phyloP scores from a whole-genome alignment of 2,797 vertebrate species.

The Pseudomugil gertrudae region DNA sequence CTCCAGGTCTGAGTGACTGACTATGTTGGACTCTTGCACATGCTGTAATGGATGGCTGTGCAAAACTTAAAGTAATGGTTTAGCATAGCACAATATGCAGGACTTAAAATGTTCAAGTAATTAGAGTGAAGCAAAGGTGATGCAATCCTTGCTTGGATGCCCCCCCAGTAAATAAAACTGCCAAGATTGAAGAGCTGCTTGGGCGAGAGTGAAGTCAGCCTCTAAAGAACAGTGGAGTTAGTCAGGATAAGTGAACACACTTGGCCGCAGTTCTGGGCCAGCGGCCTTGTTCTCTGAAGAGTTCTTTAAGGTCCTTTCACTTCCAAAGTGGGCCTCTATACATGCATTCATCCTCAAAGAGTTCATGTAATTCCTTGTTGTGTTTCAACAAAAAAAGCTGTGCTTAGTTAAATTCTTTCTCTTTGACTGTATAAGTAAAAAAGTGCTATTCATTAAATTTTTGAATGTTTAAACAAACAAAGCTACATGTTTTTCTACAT shows the following conservation, averaged over 20 bases:
- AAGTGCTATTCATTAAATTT: background rate
- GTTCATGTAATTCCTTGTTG: conserved; percentile 30
- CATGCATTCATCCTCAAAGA: conserved; percentile 35
- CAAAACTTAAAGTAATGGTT: conserved; percentile 33
- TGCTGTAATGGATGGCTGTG: conserved; percentile 29
- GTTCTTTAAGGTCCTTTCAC: conserved; percentile 52
- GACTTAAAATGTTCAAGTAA: conserved; percentile 55
- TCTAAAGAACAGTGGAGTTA: conserved; percentile 69
- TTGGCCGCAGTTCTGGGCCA: conserved; percentile 56
- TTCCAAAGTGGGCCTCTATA: conserved; percentile 29
- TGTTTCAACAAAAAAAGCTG: conserved; percentile 25
- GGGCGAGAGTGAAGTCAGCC: conserved; percentile 62
- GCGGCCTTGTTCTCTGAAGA: conserved; percentile 55
- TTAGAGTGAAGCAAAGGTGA: conserved; percentile 70
- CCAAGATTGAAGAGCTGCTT: conserved; percentile 58
- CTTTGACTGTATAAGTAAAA: conserved; percentile 6
- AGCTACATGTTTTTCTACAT: background rate
- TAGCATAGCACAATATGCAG: conserved; percentile 46
- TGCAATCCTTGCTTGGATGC: conserved; percentile 64
- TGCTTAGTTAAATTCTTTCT: conserved; percentile 15
- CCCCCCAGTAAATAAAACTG: conserved; percentile 53
- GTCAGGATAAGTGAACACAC: conserved; percentile 63
- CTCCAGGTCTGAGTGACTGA: conserved; percentile 26
- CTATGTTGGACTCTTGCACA: conserved; percentile 31
- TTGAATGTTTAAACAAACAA: background rate